Evolutionary conservation across 1,140 invertebrate genomes (phyloP).

Genomic region (Lepidostoma basale): DNA sequence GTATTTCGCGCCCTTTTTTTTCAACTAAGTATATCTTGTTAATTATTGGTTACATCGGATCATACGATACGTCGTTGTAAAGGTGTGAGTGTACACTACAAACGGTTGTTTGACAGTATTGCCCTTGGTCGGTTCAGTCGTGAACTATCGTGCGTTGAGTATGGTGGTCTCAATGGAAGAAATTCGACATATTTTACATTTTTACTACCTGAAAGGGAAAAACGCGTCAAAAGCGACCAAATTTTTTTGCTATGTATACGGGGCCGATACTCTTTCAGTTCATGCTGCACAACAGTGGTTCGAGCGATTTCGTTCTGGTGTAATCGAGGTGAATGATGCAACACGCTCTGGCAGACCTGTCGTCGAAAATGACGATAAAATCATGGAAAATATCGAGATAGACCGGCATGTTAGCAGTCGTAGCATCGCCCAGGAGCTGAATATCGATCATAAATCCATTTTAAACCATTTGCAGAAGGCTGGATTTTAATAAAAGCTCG

Average conservation of each 20-base stretch:
- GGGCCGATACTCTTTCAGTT: background rate
- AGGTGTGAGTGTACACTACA: background rate
- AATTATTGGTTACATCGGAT: background rate
- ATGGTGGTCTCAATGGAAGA: background rate
- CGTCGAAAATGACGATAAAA: slow-evolving; percentile 5
- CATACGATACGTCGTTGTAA: background rate
- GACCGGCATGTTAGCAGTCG: slow-evolving; percentile 5
- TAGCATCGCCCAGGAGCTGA: slow-evolving; percentile 6
- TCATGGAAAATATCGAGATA: slow-evolving; percentile 3
- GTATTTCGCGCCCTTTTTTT: background rate
- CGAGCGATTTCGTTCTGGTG: background rate
- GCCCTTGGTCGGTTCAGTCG: slow-evolving; percentile 42
- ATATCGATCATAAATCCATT: slow-evolving; percentile 2
- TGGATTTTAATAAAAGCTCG: background rate
- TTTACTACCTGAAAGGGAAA: too few species aligned
- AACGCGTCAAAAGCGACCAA: too few species aligned
- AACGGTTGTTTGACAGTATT: slow-evolving; percentile 5
- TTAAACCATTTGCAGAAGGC: too few species aligned
- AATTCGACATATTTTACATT: too few species aligned
- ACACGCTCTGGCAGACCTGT: background rate
- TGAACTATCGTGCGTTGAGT: slow-evolving; percentile 24
- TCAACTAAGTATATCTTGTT: slow-evolving; percentile 14
- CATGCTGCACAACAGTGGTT: background rate
- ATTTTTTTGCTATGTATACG: too few species aligned
- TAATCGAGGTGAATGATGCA: background rate